Conservation (phyloP, 2,888 invertebrate species). For the Drosophila sordidula region DNA sequence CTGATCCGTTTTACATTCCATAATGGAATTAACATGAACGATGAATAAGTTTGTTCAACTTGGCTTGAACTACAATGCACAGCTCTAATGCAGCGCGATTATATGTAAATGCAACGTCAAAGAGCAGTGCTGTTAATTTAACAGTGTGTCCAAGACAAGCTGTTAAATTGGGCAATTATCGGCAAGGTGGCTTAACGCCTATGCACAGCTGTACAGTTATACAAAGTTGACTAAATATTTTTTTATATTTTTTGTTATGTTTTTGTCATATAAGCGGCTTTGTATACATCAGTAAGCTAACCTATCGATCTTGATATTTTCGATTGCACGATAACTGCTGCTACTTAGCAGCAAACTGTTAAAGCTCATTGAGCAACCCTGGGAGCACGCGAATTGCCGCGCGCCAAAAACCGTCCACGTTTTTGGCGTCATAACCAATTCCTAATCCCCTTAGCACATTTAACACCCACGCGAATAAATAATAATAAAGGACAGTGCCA, state of each 20-base stretch:
- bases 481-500: slow-evolving; percentile 25
- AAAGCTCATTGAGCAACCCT: slow-evolving; percentile 1
- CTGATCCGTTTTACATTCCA: no score
- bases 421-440: not conserved
- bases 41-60: no score
- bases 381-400: not conserved
- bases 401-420: slow-evolving; percentile 3
- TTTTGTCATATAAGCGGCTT: no score
- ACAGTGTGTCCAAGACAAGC: not conserved
- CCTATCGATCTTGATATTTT: slow-evolving; percentile 1
- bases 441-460: slow-evolving; percentile 5
- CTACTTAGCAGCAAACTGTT: slow-evolving; percentile 6
- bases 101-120: no score
- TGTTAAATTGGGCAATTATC: not conserved
- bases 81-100: no score
- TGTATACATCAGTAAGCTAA: not conserved
- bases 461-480: slow-evolving; percentile 18
- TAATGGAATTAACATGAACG: no score
- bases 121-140: not conserved
- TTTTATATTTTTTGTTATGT: no score
- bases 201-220: no score
- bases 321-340: slow-evolving; percentile 1
- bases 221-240: no score
- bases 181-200: not conserved
- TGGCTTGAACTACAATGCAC: no score